phyloP scores from a whole-genome alignment of 2,113 vertebrate species.

The Solea solea region DNA sequence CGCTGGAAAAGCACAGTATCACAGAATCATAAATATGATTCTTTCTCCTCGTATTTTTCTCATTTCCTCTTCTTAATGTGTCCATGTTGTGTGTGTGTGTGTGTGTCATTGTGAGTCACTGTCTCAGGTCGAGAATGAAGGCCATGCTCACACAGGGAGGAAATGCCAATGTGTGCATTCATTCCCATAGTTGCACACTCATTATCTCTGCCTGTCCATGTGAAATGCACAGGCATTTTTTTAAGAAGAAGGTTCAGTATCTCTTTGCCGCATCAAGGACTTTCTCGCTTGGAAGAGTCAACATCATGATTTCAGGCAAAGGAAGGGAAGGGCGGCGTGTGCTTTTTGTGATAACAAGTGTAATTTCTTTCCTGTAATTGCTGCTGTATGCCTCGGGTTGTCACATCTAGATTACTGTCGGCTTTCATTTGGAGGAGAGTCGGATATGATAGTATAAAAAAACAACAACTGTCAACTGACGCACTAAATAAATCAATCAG shows the following conservation, averaged over 20 bases:
- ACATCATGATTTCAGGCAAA: constrained; percentile 16
- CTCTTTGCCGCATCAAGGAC: constrained; percentile 21
- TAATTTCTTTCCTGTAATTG: neutral
- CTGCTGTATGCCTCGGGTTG: constrained; percentile 15
- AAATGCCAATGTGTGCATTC: constrained; percentile 70
- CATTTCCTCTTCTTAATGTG: neutral
- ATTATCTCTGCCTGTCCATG: constrained; percentile 53
- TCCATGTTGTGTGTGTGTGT: constrained; percentile 7
- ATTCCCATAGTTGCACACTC: constrained; percentile 41
- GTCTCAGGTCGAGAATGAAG: constrained; percentile 40
- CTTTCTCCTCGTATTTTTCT: neutral
- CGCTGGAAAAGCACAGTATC: constrained; percentile 30
- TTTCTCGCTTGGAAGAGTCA: constrained; percentile 22
- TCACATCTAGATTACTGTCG: constrained; percentile 19
- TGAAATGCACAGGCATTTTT: constrained; percentile 40
- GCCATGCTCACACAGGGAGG: constrained; percentile 53
- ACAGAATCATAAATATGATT: constrained; percentile 3
- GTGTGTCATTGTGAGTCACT: constrained; percentile 44
- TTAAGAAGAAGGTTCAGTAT: constrained; percentile 11
- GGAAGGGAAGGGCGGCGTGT: neutral
- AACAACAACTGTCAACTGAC: neutral
- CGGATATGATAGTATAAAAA: constrained; percentile 5
- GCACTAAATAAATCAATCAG: neutral
- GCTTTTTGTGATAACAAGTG: constrained; percentile 24
- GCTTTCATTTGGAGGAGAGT: constrained; percentile 20